A percentile compares a stretch with the other conserved stretches of the same genome.
These are phyloP conservation scores for Andrena cerasifolii DNA, from an alignment of 1,140 invertebrate genomes.

Conservation along the genomic window DNA sequence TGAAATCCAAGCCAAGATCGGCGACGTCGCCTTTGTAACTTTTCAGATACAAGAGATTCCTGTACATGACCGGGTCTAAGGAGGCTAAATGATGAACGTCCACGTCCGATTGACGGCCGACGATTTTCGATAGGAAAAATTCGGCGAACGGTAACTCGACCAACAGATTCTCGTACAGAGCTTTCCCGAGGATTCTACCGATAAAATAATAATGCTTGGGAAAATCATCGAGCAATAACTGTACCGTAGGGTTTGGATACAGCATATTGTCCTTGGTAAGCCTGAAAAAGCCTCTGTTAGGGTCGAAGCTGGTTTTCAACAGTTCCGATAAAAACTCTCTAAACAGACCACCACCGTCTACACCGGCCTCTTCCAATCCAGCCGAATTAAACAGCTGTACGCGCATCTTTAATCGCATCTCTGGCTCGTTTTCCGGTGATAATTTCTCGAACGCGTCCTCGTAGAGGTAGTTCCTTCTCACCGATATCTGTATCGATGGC, in stretches of 20 bases:
- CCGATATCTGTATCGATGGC: slow-evolving; percentile 89
- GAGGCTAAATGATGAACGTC: slow-evolving; percentile 97
- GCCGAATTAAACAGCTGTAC: slow-evolving; percentile 95
- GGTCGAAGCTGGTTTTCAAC: slow-evolving; percentile 97
- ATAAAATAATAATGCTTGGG: slow-evolving; percentile 97
- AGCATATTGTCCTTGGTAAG: slow-evolving; percentile 95
- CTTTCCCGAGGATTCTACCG: slow-evolving; percentile 97
- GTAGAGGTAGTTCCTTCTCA: slow-evolving; percentile 96
- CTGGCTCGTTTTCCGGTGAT: slow-evolving; percentile 94
- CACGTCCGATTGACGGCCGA: slow-evolving; percentile 90
- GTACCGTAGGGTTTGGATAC: slow-evolving; percentile 97
- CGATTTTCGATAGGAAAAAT: slow-evolving; percentile 94
- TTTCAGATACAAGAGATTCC: slow-evolving; percentile 94
- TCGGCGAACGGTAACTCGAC: slow-evolving; percentile 97
- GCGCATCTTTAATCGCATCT: slow-evolving; percentile 92
- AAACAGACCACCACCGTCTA: slow-evolving; percentile 97
- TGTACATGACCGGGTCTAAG: slow-evolving; percentile 95
- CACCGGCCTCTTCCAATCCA: slow-evolving; percentile 96
- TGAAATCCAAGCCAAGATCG: slow-evolving; percentile 96
- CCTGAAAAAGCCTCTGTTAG: slow-evolving; percentile 96
- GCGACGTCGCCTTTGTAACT: slow-evolving; percentile 90
- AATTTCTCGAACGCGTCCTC: slow-evolving; percentile 98
- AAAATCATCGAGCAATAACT: slow-evolving; percentile 92
- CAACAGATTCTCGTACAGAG: slow-evolving; percentile 96
- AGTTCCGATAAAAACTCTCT: slow-evolving; percentile 96